Percentiles rank a stretch among this genome's conserved stretches.
Evolutionary conservation across 2,888 invertebrate genomes (phyloP).

Genomic region (Ferdinandea cuprea): DNA sequence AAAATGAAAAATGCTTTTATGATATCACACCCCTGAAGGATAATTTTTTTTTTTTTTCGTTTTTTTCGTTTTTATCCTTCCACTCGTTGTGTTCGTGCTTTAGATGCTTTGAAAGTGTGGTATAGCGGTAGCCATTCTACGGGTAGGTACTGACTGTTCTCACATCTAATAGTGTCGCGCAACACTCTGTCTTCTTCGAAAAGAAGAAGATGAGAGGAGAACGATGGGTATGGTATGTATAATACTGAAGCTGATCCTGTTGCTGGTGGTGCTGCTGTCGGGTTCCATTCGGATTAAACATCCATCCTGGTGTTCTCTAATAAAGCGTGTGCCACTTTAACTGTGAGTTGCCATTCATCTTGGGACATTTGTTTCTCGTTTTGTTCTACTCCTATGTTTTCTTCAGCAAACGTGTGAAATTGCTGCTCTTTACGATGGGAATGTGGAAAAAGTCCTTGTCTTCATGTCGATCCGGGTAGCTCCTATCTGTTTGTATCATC

Average conservation of each 20-base stretch:
- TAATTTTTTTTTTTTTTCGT: slow-evolving; percentile 33
- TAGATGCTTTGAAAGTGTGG: slow-evolving; percentile 25
- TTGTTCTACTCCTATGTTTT: slow-evolving; percentile 26
- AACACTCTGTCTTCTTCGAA: slow-evolving; percentile 69
- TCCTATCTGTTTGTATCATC: background rate
- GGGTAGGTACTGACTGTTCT: slow-evolving; percentile 26
- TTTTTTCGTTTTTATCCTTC: slow-evolving; percentile 35
- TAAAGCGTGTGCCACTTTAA: slow-evolving; percentile 75
- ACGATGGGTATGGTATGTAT: slow-evolving; percentile 30
- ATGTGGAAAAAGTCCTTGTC: slow-evolving; percentile 19
- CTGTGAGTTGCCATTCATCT: slow-evolving; percentile 74
- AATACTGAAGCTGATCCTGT: slow-evolving; percentile 19
- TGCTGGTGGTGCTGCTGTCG: slow-evolving; percentile 67
- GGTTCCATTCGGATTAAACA: slow-evolving; percentile 71
- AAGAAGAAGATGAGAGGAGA: slow-evolving; percentile 15
- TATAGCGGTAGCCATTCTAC: background rate
- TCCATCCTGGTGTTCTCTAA: slow-evolving; percentile 72
- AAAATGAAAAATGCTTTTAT: slow-evolving; percentile 80
- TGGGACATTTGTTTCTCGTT: slow-evolving; percentile 72
- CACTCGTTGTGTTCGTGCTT: slow-evolving; percentile 45
- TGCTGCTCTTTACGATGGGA: background rate
- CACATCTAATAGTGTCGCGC: slow-evolving; percentile 67
- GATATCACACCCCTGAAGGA: slow-evolving; percentile 76
- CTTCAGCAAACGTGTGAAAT: slow-evolving; percentile 15
- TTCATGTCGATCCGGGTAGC: slow-evolving; percentile 6